These are phyloP conservation scores for Ammospiza nelsoni DNA, from an alignment of 2,113 vertebrate genomes.

Conservation along the genomic window DNA sequence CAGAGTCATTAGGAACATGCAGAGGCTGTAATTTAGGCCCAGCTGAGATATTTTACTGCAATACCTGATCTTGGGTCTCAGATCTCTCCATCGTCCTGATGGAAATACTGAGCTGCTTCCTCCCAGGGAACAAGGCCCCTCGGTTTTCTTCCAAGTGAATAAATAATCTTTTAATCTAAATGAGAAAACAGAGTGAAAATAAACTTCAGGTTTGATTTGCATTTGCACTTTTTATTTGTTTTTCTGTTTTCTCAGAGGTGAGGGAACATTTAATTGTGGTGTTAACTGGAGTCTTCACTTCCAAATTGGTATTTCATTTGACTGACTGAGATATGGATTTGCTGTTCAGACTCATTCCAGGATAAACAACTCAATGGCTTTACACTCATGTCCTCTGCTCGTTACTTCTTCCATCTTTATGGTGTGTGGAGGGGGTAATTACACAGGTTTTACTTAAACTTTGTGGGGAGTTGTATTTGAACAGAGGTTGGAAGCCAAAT, in stretches of 20 bases:
- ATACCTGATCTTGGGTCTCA: not conserved
- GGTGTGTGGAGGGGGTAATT: not conserved
- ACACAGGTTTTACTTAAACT: not conserved
- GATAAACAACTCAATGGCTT: not conserved
- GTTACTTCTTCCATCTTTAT: not conserved
- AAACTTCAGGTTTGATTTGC: not conserved
- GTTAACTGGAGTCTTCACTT: not conserved
- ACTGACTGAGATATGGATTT: not conserved
- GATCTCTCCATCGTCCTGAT: not conserved
- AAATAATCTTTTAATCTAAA: not conserved
- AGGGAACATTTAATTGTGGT: not conserved
- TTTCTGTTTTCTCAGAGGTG: not conserved
- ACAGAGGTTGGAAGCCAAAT: not conserved
- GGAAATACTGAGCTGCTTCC: not conserved
- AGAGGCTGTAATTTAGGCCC: not conserved
- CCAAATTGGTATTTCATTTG: not conserved
- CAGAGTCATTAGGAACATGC: not conserved
- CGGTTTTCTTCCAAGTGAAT: not conserved
- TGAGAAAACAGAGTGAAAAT: not conserved
- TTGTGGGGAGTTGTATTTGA: not conserved
- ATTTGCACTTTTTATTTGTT: not conserved
- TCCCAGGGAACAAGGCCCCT: not conserved
- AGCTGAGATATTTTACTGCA: not conserved
- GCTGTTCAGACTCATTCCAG: not conserved
- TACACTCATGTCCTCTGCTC: not conserved